Evolutionary conservation across 2,797 vertebrate genomes (phyloP).

Genomic region (Melanogrammus aeglefinus): DNA sequence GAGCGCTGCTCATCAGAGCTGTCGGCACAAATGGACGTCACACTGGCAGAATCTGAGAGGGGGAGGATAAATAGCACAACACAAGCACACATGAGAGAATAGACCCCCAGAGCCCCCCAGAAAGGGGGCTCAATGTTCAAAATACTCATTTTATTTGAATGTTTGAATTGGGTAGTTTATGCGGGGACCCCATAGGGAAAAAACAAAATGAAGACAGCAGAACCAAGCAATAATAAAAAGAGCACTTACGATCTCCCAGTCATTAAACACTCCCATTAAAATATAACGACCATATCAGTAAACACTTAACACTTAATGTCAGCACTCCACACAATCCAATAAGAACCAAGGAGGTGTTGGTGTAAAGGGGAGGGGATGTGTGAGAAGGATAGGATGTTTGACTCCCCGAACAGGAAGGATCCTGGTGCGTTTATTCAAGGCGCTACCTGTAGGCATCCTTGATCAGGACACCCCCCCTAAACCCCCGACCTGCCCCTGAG

Average conservation of each 20-base stretch:
- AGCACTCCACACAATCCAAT: too few relatives aligned
- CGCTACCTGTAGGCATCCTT: too few relatives aligned
- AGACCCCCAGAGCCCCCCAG: neutral
- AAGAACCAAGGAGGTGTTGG: too few relatives aligned
- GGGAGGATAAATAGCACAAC: neutral
- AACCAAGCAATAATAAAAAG: neutral
- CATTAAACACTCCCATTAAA: neutral
- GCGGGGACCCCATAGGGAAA: neutral
- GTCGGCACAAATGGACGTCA: slow-evolving; percentile 76
- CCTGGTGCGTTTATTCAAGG: too few relatives aligned
- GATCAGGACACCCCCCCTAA: too few relatives aligned
- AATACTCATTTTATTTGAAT: neutral
- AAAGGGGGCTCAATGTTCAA: too few relatives aligned
- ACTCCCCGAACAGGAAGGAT: too few relatives aligned
- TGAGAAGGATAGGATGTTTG: too few relatives aligned
- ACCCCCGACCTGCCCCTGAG: too few relatives aligned
- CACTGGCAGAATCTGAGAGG: slow-evolving; percentile 76
- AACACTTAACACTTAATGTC: too few relatives aligned
- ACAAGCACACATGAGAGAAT: neutral
- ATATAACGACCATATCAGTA: too few relatives aligned
- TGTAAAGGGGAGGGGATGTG: too few relatives aligned
- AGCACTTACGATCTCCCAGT: neutral
- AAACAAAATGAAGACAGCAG: neutral
- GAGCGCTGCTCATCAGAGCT: slow-evolving; percentile 75
- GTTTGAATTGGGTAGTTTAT: neutral